These are phyloP conservation scores for Prunella fulvescens DNA, from an alignment of 2,113 vertebrate species.

Conservation along the genomic window DNA sequence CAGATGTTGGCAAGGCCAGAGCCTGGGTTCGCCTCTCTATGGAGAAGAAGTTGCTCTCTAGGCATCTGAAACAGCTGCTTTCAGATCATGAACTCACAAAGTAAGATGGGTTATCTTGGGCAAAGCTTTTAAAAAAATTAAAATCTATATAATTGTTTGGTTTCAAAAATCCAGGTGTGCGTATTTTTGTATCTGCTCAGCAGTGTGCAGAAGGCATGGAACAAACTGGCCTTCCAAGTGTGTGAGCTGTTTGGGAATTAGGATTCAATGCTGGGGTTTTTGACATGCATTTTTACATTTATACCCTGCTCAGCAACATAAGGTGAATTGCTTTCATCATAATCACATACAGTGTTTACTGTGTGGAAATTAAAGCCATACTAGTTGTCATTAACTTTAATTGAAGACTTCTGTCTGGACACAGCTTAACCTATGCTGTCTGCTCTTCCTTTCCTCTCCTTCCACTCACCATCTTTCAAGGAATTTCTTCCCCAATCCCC, in stretches of 20 bases:
- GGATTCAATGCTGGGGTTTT: background rate
- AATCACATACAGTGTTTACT: background rate
- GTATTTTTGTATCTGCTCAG: background rate
- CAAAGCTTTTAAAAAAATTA: background rate
- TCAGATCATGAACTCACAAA: conserved; percentile 95
- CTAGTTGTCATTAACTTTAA: background rate
- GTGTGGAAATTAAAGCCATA: background rate
- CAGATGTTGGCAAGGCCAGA: conserved; percentile 95
- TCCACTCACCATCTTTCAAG: background rate
- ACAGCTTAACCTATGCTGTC: background rate
- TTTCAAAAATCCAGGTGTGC: background rate
- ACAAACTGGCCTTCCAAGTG: background rate
- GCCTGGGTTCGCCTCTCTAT: conserved; percentile 98
- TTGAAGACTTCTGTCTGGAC: background rate
- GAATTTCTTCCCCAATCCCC: background rate
- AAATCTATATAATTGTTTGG: background rate
- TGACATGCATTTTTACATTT: background rate
- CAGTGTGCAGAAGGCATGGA: background rate
- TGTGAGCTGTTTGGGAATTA: background rate
- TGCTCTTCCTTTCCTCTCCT: background rate
- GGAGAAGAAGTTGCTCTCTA: conserved; percentile 98
- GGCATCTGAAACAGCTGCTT: conserved; percentile 94
- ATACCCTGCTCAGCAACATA: background rate
- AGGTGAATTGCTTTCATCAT: background rate
- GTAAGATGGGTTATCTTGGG: conserved; percentile 72